Base-by-base conservation (phyloP, 2,113 vertebrate genomes). In the Brachyistius frenatus region DNA sequence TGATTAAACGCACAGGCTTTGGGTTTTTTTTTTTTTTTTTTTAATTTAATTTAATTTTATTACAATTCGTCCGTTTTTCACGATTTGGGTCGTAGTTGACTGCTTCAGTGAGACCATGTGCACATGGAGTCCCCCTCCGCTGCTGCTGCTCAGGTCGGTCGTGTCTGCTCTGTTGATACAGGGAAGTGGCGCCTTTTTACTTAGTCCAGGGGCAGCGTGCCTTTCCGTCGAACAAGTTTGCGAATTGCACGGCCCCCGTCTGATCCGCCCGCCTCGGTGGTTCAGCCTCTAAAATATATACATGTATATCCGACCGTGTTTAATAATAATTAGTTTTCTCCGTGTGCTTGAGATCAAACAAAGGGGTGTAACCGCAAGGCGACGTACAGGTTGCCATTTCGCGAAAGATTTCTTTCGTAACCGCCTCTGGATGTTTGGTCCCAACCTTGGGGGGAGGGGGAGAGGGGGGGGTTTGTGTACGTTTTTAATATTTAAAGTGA, bases 121-220 rank as follows among this genome's bases (percentile, higher is more conserved):
- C 74, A n/a, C 9, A 41, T 16, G 30, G 8, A 57, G 76, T 50
- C 73, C 74, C 75, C 69, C 61, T 88, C 53, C 31, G 37, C 62
- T 55, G 66, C 47, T 23, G 23, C 23, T 23, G 39, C 66, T 65
- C 81, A 52, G 58, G 83, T 88, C 62, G 62, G 73, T 58, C 58
- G 55, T 67, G 55, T 84, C 60, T 50, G 9, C 47, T 47, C 46
- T 74, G 78, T 75, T 87, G 31, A 68, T 68, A 84, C 74, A 66
- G 86, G 76, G 81, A 93, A 93, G 90, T 95, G 94, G 93, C 93
- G 94, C 93, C 93, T 93, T 93, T 94, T 94, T 93, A 89, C 91
- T 94, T 92, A 10, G 81, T 10, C 39, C 72, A 7, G 11, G 30
- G 10, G 58, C 39, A 72, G 23, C 76, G 44, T 36, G 58, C 62